phyloP scores from a whole-genome alignment of 1,140 invertebrate genomes.

The Dendroctonus ponderosae region DNA sequence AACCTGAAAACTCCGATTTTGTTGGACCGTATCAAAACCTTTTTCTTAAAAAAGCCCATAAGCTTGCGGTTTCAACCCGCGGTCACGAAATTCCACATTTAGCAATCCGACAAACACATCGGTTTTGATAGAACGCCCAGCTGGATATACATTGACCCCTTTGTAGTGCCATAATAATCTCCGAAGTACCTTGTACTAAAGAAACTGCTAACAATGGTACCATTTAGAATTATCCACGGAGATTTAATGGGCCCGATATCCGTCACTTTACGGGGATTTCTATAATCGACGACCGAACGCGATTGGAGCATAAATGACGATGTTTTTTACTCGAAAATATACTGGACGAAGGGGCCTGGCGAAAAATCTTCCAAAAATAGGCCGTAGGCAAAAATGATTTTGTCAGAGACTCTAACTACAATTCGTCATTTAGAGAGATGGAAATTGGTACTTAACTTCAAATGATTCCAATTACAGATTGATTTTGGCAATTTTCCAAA shows the following conservation, averaged over 20 bases:
- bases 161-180: slow-evolving; percentile 28
- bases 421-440: too few relatives aligned
- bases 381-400: too few relatives aligned
- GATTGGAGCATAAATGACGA: background rate
- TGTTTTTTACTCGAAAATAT: too few relatives aligned
- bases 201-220: slow-evolving; percentile 30
- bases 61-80: slow-evolving; percentile 22
- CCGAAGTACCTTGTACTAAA: slow-evolving; percentile 27
- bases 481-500: too few relatives aligned
- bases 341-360: too few relatives aligned
- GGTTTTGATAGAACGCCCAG: slow-evolving; percentile 27
- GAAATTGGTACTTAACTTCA: too few relatives aligned
- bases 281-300: slow-evolving; percentile 7
- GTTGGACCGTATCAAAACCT: too few relatives aligned
- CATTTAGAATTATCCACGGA: slow-evolving; percentile 34
- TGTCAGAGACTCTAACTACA: too few relatives aligned
- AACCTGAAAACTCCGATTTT: too few relatives aligned
- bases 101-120: slow-evolving; percentile 21
- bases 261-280: slow-evolving; percentile 24
- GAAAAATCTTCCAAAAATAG: too few relatives aligned
- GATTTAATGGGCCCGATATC: slow-evolving; percentile 34
- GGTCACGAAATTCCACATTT: slow-evolving; percentile 28
- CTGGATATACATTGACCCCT: slow-evolving; percentile 36
- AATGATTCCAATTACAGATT: too few relatives aligned
- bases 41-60: slow-evolving; percentile 3